Conservation (phyloP, 2,888 invertebrate species). For the Rhagonycha lutea region DNA sequence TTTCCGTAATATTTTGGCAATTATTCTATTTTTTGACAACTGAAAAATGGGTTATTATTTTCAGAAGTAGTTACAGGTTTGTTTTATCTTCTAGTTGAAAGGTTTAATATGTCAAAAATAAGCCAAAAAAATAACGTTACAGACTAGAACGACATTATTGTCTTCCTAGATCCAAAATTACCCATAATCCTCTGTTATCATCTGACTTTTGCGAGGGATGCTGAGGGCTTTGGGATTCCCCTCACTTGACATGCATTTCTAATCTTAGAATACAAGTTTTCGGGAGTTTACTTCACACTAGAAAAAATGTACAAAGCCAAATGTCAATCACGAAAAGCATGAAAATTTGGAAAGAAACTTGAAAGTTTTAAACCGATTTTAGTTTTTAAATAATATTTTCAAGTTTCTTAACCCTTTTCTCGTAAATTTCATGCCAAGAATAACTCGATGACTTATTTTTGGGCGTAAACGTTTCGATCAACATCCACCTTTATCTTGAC, state of each 20-base stretch:
- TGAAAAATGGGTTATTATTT: not conserved
- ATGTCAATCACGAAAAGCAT: no score
- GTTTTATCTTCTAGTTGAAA: not conserved
- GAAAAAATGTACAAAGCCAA: no score
- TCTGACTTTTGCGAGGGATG: no score
- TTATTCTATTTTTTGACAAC: not conserved
- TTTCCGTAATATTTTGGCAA: slow-evolving; percentile 4
- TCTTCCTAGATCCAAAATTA: no score
- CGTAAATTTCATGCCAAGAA: not conserved
- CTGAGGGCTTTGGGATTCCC: no score
- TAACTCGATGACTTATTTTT: not conserved
- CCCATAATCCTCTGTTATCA: no score
- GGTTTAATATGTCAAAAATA: not conserved
- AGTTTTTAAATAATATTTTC: not conserved
- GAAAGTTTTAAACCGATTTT: no score
- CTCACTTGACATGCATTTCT: no score
- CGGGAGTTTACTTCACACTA: no score
- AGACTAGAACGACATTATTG: no score
- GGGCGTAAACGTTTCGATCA: not conserved
- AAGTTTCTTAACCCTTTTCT: not conserved
- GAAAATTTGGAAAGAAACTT: no score
- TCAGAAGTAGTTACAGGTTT: not conserved
- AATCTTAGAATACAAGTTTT: no score
- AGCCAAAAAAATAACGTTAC: not conserved
- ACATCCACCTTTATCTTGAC: not conserved